Evolutionary conservation across 1,140 invertebrate genomes (phyloP), one percentile per base, ranked within the genome.

Genomic region (Acromyrmex charruanus): DNA sequence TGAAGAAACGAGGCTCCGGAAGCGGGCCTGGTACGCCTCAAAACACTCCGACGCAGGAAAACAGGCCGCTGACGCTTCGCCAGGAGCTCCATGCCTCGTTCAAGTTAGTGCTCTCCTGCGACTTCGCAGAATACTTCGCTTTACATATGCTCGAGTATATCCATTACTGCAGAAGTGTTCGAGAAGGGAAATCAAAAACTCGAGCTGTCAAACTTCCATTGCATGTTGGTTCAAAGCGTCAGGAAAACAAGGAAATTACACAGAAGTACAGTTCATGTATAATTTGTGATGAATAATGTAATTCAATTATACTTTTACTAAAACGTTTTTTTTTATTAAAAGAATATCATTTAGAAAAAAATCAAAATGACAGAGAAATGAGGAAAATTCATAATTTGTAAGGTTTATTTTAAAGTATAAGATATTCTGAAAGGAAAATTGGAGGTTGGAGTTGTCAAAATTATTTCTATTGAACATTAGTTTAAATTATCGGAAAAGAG

Each of bases 1-100:
- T 99, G 59, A 99, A 99, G 96, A 99, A 99, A 93, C 97, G 97
- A 91, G 94, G 95, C 14, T 90, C 96, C 90, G 95, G 96, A 91
- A 96, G 95, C 93, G 95, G 94, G 77, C 96, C 95, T 89, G 97
- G 95, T 85, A 97, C 96, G 72, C 97, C 95, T 87, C 96, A 96
- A 94, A 97, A 94, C 95, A 97, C 97, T 79, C 98, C 97, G 59
- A 98, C 97, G n/a, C 97, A 98, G 91, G 97, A 97, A 90, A 97
- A 96, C 88, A 95, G 97, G 92, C 96, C 97, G 61, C 92, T 97
- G 84, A 96, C 97, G 61, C 96, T 97, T 77, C 96, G 97, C 31
- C 97, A 98, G 93, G 97, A 98, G 86, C 93, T 95, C 86, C 96
- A 96, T 92, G 96, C 96, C 86, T 96, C 96, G 80, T 96, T 96